Evolutionary conservation across 2,113 vertebrate genomes (phyloP), one percentile per base, ranked within the genome.

Genomic region (Sceloporus tristichus): DNA sequence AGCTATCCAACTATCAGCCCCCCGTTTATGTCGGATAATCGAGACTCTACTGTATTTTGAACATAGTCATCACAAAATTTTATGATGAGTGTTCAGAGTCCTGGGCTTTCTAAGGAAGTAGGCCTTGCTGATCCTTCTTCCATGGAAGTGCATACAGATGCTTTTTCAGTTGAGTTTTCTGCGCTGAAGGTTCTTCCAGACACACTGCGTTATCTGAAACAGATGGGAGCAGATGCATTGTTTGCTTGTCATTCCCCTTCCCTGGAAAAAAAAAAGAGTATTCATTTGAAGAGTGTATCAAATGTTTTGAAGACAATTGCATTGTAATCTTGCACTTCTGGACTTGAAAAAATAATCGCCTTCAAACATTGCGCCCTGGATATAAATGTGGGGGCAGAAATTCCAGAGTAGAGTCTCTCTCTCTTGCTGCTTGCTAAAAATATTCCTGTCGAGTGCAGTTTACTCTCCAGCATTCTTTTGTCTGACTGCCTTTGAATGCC

Each of bases 391-490:
- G 86, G 78, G 73, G 78, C 81, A 90, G 88, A 89, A 91, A 76
- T 5, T 86, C 48, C 5, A 74, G 84, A 38, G 91, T 90, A 23
- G 27, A 85, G 92, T 91, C 88, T 92, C 91, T 85, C 91, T 85
- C 87, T 89, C 91, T 85, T 88, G 82, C 87, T 89, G 54, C 91
- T 59, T 62, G 92, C 92, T 92, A 91, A 95, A 95, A 95, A 95
- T 94, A 94, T 87, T 94, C 78, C 83, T 5, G 91, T 89, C 91
- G 90, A 89, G 92, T 91, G 87, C 91, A 94, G 93, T 94, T 83
- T 90, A 92, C 92, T 94, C 95, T 94, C 90, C 92, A 94, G 91
- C 93, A 93, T 94, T 91, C 91, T 93, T 95, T 94, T 95, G 95
- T 96, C 92, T 94, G 94, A 81, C 90, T 90, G 91, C 91, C 83